Evolutionary conservation across 1,140 invertebrate species (phyloP), one percentile per base, ranked within the genome.

Genomic region (Sycophaga agraensis): DNA sequence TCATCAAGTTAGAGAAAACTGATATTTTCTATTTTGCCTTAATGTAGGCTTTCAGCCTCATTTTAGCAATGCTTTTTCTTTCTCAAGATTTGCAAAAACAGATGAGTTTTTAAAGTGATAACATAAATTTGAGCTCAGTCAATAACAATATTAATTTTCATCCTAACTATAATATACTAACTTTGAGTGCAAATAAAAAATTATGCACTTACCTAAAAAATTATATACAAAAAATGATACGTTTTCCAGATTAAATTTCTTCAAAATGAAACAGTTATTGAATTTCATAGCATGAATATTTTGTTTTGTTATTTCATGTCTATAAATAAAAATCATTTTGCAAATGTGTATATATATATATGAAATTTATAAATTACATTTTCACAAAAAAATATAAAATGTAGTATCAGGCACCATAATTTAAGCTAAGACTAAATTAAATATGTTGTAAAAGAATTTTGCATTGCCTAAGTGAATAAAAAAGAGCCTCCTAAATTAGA

Each of bases 151-250:
- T 24, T 4, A 43, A 9, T 31, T 21, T 21, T 58, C 31, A 40
- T 56, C 26, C 16, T n/a, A 26, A 40, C 31, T 28, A 16, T 48
- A 45, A 26, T 12, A 19, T 28, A 7, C 34, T 45, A 45, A 28
- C 26, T 12, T 22, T 34, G 28, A 11, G 46, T 22, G 11, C 26
- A 24, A 28, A 21, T 19, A 31, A 31, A 19, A 35, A 34, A 55
- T 43, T 55, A 26, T 55, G 28, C 39, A 66, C 59, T 46, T 45
- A 60, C 46, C 24, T 46, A 34, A 55, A 68, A 24, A n/a, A n/a
- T n/a, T 39, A 12, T 39, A 24, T 21, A 63, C 50, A 59, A 55
- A 35, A 26, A 34, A 56, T 34, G 19, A 17, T 42, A 8, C 45
- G 40, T 45, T 45, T 34, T 56, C 26, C 16, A 56, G 43, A 2